A percentile compares a stretch with the other conserved stretches of the same genome.
These are phyloP conservation scores for Caradrina clavipalpis DNA, from an alignment of 2,888 invertebrate genomes.

Conservation along the genomic window DNA sequence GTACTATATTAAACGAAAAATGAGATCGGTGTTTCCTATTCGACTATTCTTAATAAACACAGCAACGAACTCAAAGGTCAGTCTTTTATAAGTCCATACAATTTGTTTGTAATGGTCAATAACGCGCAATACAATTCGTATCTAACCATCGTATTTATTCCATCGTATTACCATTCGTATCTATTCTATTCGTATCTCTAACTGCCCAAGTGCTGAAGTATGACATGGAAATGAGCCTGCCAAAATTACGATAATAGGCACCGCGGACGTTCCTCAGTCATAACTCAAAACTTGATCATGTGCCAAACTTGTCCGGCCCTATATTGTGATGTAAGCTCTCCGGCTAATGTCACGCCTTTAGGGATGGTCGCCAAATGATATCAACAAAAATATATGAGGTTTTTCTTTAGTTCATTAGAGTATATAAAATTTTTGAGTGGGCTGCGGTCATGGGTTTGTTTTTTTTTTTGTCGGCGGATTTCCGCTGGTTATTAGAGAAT, in stretches of 20 bases:
- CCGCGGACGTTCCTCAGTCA: conserved; percentile 27
- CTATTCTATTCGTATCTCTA: too few relatives aligned
- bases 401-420: conserved; percentile 11
- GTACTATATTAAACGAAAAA: too few relatives aligned
- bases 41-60: too few relatives aligned
- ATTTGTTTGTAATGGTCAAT: too few relatives aligned
- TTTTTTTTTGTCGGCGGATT: neutral
- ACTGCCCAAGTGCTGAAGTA: neutral
- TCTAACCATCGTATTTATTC: too few relatives aligned
- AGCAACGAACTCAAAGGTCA: too few relatives aligned
- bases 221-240: conserved; percentile 44
- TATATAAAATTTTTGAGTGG: conserved; percentile 26
- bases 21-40: too few relatives aligned
- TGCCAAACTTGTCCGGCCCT: conserved; percentile 55
- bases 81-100: too few relatives aligned
- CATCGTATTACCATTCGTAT: too few relatives aligned
- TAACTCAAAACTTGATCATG: conserved; percentile 61
- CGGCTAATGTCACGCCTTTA: conserved; percentile 46
- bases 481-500: too few relatives aligned
- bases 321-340: conserved; percentile 48
- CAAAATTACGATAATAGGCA: conserved; percentile 45
- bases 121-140: too few relatives aligned
- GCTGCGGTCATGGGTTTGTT: conserved; percentile 6
- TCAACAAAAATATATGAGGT: conserved; percentile 30
- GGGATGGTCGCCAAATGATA: conserved; percentile 40